Base-by-base conservation (phyloP, 2,113 vertebrate genomes). In the Colius striatus region DNA sequence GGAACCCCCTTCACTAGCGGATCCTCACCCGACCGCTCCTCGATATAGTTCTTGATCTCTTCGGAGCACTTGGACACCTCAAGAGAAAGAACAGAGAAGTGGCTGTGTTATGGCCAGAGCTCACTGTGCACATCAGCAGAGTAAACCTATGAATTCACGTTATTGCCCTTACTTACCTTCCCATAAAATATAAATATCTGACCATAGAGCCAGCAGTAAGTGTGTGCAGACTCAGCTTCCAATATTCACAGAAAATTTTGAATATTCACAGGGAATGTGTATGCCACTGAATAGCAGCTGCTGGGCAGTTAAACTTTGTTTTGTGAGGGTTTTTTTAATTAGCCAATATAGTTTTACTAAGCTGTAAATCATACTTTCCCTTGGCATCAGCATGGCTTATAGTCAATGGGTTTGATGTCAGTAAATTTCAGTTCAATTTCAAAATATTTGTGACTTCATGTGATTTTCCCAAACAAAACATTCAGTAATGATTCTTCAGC, bases 51-150 rank as follows among this genome's bases (percentile, higher is more conserved):
- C 95, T 98, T 99, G 80, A 99, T 96, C 97, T 99, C 99, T 96
- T 99, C 99, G n/a, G 99, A 99, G 94, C 99, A 99, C 97, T 99
- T 99, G 79, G 99, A 99, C 48, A 99, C 99, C 99, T 99, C 62
- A 58, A 94, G 92, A 29, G 45, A 85, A 90, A 96, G 58, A 55
- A 61, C 19, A 92, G 60, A 87, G 75, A 89, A 47, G 53, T 1
- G 36, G n/a, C 73, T 25, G 80, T 9, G 14, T 93, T 90, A 95
- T 0, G 21, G 30, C 25, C 5, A 2, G 27, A 50, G 32, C 25
- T 62, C 61, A n/a, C 3, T 8, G 1, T 8, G 62, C 11, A 13
- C 51, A 8, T 21, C 50, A 5, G 6, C 20, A 34, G 13, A 63
- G 14, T 25, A 23, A 53, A 26, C 2, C 5, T 10, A 4, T 8